A percentile compares a stretch with the other conserved stretches of the same genome.
phyloP scores from a whole-genome alignment of 1,140 invertebrate genomes.

The Coptotermes formosanus region DNA sequence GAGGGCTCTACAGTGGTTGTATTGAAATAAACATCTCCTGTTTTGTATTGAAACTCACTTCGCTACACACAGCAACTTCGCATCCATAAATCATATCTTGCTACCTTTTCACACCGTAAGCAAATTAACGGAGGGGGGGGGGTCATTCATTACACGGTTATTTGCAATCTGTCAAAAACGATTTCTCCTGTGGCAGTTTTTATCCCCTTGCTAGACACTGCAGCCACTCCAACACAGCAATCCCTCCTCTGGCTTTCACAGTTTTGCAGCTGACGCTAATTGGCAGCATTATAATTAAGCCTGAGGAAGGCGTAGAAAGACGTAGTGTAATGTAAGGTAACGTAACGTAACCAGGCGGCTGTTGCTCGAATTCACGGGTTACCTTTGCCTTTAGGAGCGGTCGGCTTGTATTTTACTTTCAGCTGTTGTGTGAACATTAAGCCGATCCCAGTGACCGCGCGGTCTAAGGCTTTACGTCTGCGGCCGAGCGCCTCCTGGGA shows the following conservation, averaged over 20 bases:
- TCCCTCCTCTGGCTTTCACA: neutral
- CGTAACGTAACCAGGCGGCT: neutral
- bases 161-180: constrained; percentile 19
- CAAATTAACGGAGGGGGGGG: neutral
- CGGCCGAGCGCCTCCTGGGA: too few species aligned
- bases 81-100: neutral
- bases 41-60: neutral
- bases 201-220: neutral
- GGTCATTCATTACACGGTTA: neutral
- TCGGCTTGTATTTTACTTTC: neutral
- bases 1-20: neutral
- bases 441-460: neutral
- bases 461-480: neutral
- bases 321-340: too few species aligned
- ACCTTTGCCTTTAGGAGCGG: too few species aligned
- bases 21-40: neutral
- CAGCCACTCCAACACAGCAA: neutral
- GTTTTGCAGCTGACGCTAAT: neutral
- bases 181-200: neutral
- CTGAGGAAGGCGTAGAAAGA: neutral
- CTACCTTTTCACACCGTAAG: neutral
- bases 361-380: too few species aligned
- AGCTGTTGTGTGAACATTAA: neutral
- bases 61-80: neutral
- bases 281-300: neutral